Percentiles rank a stretch among this genome's conserved stretches.
Evolutionary conservation across 2,888 invertebrate species (phyloP).

Genomic region (Yponomeuta evonymella): DNA sequence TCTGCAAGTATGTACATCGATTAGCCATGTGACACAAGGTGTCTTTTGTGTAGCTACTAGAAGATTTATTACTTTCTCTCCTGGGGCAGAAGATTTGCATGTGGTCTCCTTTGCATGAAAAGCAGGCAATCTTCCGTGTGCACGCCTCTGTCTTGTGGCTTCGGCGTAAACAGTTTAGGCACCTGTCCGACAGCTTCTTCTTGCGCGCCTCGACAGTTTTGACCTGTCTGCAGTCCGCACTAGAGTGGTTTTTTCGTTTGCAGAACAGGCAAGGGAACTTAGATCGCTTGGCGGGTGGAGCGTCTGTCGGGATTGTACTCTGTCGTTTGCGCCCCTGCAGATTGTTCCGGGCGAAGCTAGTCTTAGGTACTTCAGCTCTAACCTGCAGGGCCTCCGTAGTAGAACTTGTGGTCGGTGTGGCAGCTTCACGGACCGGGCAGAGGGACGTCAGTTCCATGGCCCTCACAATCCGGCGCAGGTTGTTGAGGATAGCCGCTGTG

Average conservation of each 20-base stretch:
- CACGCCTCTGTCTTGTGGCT: neutral
- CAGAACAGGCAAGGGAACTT: slow-evolving; percentile 13
- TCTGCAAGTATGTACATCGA: too few relatives aligned
- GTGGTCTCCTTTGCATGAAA: neutral
- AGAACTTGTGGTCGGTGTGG: neutral
- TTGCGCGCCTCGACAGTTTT: slow-evolving; percentile 7
- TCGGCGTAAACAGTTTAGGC: slow-evolving; percentile 7
- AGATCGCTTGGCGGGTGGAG: neutral
- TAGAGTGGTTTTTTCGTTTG: neutral
- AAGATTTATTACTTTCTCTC: too few relatives aligned
- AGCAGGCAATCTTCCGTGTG: neutral
- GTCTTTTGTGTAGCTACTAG: too few relatives aligned
- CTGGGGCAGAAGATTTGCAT: too few relatives aligned
- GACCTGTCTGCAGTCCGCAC: slow-evolving; percentile 10
- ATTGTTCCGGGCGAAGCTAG: too few relatives aligned
- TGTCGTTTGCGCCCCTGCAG: neutral
- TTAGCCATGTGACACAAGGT: too few relatives aligned
- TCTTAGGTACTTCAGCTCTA: too few relatives aligned
- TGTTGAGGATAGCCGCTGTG: neutral
- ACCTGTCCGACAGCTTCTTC: neutral
- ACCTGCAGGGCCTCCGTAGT: neutral
- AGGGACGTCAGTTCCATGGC: slow-evolving; percentile 14
- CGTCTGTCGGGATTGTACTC: neutral
- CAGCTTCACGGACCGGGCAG: too few relatives aligned
- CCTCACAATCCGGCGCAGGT: slow-evolving; percentile 19